phyloP scores from a whole-genome alignment of 2,113 vertebrate species.

The Vulpes lagopus region DNA sequence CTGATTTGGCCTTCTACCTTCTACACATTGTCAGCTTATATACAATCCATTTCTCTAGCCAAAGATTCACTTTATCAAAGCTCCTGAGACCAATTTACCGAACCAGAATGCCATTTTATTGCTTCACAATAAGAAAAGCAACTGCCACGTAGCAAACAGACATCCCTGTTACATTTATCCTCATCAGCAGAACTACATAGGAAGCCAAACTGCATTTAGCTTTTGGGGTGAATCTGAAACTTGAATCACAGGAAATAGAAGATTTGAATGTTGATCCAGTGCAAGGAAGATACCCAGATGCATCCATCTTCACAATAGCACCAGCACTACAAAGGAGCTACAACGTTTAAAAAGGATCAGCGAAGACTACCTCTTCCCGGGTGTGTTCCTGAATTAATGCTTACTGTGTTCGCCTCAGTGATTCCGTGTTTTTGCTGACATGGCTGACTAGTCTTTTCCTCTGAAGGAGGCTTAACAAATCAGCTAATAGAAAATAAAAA shows the following conservation, averaged over 20 bases:
- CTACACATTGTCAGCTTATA: not conserved
- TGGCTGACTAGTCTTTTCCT: not conserved
- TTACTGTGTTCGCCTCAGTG: not conserved
- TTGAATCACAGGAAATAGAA: not conserved
- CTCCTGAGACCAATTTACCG: not conserved
- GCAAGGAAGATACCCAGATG: not conserved
- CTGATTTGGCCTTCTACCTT: not conserved
- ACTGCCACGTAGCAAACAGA: rapidly evolving
- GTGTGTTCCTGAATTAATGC: not conserved
- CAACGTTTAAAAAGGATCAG: too few relatives aligned
- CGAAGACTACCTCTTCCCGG: not conserved
- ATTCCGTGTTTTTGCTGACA: not conserved
- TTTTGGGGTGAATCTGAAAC: not conserved
- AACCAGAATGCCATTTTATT: not conserved
- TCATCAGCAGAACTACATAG: not conserved
- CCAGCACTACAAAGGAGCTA: not conserved
- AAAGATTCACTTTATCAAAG: slow-evolving; percentile 13
- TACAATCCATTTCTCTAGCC: slow-evolving; percentile 1
- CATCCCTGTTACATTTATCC: not conserved
- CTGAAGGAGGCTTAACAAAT: not conserved
- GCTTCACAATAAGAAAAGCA: not conserved
- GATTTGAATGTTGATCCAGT: not conserved
- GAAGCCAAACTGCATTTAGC: not conserved
- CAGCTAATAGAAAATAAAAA: not conserved
- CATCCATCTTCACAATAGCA: not conserved